A percentile compares a stretch with the other conserved stretches of the same genome.
phyloP scores from a whole-genome alignment of 2,113 vertebrate genomes.

The Cyanoramphus novaezelandiae region DNA sequence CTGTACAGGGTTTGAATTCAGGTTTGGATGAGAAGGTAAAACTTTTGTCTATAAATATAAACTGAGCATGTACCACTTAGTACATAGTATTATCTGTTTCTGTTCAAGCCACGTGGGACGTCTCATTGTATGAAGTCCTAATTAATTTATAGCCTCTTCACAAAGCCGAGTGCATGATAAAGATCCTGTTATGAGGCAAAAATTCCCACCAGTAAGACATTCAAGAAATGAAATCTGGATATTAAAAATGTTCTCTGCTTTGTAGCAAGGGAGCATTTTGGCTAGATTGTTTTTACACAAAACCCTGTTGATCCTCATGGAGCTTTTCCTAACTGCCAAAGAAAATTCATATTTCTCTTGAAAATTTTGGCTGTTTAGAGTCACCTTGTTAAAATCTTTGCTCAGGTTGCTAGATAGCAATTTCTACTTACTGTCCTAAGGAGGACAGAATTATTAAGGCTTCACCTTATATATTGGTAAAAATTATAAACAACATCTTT shows the following conservation, averaged over 20 bases:
- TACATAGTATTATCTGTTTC: constrained; percentile 10
- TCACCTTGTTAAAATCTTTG: background rate
- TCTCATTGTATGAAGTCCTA: background rate
- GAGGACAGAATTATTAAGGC: background rate
- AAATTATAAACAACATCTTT: background rate
- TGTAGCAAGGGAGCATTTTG: background rate
- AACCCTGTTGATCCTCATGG: background rate
- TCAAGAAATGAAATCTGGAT: background rate
- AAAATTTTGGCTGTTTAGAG: background rate
- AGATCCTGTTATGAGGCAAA: background rate
- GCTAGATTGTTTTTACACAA: background rate
- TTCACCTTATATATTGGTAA: background rate
- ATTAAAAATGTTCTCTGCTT: background rate
- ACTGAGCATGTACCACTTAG: background rate
- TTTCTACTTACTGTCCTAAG: background rate
- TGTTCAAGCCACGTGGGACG: background rate
- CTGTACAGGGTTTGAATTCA: background rate
- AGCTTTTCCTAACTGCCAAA: background rate
- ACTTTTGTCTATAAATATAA: background rate
- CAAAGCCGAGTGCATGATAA: background rate
- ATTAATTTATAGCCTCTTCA: background rate
- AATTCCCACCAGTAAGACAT: background rate
- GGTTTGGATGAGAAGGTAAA: background rate
- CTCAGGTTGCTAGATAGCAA: background rate
- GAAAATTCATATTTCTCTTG: background rate